Evolutionary conservation across 2,888 invertebrate genomes (phyloP), one percentile per base, ranked within the genome.

Genomic region (Metacarcinus magister): DNA sequence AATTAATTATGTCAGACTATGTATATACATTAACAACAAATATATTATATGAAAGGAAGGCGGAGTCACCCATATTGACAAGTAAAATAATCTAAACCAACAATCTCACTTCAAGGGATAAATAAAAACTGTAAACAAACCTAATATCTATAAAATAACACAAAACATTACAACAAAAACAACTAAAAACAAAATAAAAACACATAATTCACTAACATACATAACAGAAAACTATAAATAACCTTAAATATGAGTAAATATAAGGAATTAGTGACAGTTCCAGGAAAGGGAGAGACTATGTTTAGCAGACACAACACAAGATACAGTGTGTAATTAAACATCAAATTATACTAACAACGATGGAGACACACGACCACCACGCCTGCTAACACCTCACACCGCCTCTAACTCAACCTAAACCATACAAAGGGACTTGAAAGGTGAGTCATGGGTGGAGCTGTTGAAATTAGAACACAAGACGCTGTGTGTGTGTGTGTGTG

Each of bases 51-150:
- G 91, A 39, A 46, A 28, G 48, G 91, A 89, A 87, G 54, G 54
- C 48, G 54, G 54, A 94, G 90, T 94, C 90, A 54, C 54, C 90
- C 94, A 90, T 94, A 94, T 94, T 94, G 94, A 94, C 94, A 94
- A 89, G 94, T 87, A 54, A 23, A 43, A 7, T 28, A 48, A 39
- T 28, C 2, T 16, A 46, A 82, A 93, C 75, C 23, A 75, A 87
- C 32, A 10, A 10, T 39, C 87, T 87, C 87, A 16, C 39, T n/a
- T 5, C 19, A 39, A 16, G 39, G 87, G 87, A 87, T 32, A 10
- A 32, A 19, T 39, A 39, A 16, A 1, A 16, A 39, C 10, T 28
- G 39, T 87, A 87, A 87, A 87, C 87, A 87, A 87, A 87, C 0
- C n/a, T 3, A 32, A 16, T 87, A 39, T 39, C 16, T 1, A 2